Evolutionary conservation across 2,797 vertebrate genomes (phyloP), one percentile per base, ranked within the genome.

Genomic region (Sylvilagus floridanus): DNA sequence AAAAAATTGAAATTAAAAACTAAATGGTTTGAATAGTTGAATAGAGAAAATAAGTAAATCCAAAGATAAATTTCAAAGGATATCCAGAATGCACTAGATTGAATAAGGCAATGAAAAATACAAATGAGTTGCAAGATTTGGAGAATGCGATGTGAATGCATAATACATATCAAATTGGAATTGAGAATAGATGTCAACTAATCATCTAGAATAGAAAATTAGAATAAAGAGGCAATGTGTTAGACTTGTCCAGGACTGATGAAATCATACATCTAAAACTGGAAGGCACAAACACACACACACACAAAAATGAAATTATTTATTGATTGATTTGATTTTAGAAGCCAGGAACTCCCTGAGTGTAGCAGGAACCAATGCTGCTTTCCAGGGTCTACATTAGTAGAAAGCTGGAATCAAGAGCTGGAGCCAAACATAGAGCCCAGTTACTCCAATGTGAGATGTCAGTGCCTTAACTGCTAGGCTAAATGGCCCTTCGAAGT

Each of bases 171-270:
- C 7, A 63, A 90, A 26, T 42, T 65, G n/a, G 35, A 37, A 63
- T 42, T 82, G 5, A 95, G 30, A 92, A 88, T 71, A 92, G 21
- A 65, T 35, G 5, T 42, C 65, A 84, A 86, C 71, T 90, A 52
- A 22, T 30, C 72, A 9, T 52, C 65, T 10, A 65, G 10, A 82
- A 47, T 16, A 75, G 30, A 75, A 77, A 16, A 87, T 52, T 77
- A 24, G 63, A 82, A 82, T 68, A 79, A 88, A 91, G 8, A 47
- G 2, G 12, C 24, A 60, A 86, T 11, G 6, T 2, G 26, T 82
- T 2, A 32, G 35, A 88, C 54, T 50, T 88, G 9, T 65, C 65
- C 19, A 66, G 16, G 7, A 66, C 2, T 69, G 68, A 69, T 47
- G 28, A 68, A 68, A 78, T 35, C 37, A 30, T 47, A 72, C 84